Base-by-base conservation (phyloP, 2,113 vertebrate genomes). In the Xenotilapia longispinis region DNA sequence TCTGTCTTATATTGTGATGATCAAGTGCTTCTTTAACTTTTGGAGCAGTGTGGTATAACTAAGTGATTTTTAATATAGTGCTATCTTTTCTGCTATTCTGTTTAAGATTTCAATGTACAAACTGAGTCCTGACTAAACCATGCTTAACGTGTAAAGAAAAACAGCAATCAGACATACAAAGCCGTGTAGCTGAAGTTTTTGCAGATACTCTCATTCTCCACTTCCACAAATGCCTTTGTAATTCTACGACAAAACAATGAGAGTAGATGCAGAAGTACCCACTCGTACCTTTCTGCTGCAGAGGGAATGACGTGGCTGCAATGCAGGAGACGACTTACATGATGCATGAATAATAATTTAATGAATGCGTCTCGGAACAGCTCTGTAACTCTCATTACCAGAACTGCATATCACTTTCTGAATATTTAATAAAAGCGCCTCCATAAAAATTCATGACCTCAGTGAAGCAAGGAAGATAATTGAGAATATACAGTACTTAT, bases 401-500 rank as follows among this genome's bases (percentile, higher is more conserved):
- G 36, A 80, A 57, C 49, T 84, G 63, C 1, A 45, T n/a, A 83
- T 86, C 81, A 17, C n/a, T 80, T 83, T 82, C 70, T 92, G 81
- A 89, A 93, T 90, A 84, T 75, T 81, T 87, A 84, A 90, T 86
- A 63, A 84, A 38, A 70, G 14, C 4, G 4, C 40, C 63, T 31
- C 83, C 68, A 78, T 80, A 49, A 45, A 92, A 75, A 91, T 89
- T 47, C 83, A 84, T 73, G 84, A 60, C 57, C 36, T 80, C 51
- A 19, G 31, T 60, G 49, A 85, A 83, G 83, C 26, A 38, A 57
- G 33, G 82, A 81, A 82, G 83, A 42, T 82, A 23, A 86, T 80
- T 70, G 81, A 75, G 53, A 63, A 80, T 88, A 10, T 26, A 23
- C 14, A 40, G 45, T 73, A n/a, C n/a, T 83, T 11, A 26, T 80